These are phyloP conservation scores for Zaprionus bogoriensis DNA, from an alignment of 2,888 invertebrate species.

Conservation along the genomic window DNA sequence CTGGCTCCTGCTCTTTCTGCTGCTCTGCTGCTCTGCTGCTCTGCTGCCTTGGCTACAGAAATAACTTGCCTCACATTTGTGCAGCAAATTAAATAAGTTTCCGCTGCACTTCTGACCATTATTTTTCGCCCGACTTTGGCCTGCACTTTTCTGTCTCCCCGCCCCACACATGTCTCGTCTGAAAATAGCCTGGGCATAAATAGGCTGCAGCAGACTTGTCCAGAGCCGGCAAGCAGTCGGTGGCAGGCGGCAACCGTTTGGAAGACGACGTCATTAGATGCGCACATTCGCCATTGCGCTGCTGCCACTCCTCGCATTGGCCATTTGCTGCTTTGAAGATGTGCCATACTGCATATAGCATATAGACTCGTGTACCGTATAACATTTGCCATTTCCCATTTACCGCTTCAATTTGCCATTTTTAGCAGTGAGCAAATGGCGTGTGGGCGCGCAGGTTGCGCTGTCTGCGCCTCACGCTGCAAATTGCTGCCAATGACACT, in stretches of 20 bases:
- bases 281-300: slow-evolving; percentile 20
- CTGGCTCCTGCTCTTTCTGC: background rate
- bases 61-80: slow-evolving; percentile 35
- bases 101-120: slow-evolving; percentile 10
- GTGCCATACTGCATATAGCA: background rate
- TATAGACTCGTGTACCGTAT: background rate
- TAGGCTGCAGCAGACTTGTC: slow-evolving; percentile 40
- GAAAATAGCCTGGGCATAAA: slow-evolving; percentile 50
- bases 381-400: slow-evolving; percentile 13
- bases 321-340: background rate
- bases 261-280: slow-evolving; percentile 41
- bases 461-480: slow-evolving; percentile 29
- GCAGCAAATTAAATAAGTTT: slow-evolving; percentile 36
- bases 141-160: slow-evolving; percentile 11
- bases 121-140: slow-evolving; percentile 21
- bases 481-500: slow-evolving; percentile 27
- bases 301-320: background rate
- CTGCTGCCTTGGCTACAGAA: slow-evolving; percentile 8
- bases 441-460: slow-evolving; percentile 24
- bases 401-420: slow-evolving; percentile 27
- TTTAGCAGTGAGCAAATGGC: slow-evolving; percentile 34
- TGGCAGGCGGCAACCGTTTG: background rate
- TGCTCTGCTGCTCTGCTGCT: background rate
- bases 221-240: slow-evolving; percentile 14
- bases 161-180: slow-evolving; percentile 22